Base-by-base conservation (phyloP, 2,113 vertebrate genomes). In the Patagioenas fasciata region DNA sequence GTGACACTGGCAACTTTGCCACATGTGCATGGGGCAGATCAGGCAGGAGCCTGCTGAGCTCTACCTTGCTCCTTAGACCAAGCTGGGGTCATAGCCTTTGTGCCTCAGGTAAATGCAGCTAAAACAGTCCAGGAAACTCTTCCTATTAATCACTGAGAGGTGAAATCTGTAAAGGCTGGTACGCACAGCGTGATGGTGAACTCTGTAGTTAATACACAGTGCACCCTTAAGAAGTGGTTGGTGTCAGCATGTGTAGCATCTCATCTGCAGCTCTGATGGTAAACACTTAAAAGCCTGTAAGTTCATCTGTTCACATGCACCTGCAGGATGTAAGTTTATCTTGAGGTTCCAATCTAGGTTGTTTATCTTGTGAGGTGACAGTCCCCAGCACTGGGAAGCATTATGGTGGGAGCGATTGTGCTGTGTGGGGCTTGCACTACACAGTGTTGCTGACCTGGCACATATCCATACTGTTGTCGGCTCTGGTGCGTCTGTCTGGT, bases 401-500 rank as follows among this genome's bases (percentile, higher is more conserved):
- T 60, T 83, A 19, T 12, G 31, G 13, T 61, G 29, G 60, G 69
- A 50, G 25, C 10, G 7, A 7, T 56, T 34, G 38, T 71, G 38
- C 48, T 42, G 26, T 38, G 18, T 2, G 12, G 56, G 28, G 64
- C 87, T 87, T 81, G 65, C 21, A 10, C 38, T 58, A 13, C 34
- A 18, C 34, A 28, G 4, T 34, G 31, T 64, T 64, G 51, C 70
- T 66, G 73, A 40, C 44, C 78, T 82, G 85, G 67, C 85, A 40
- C n/a, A 25, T 70, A 12, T 75, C 88, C 26, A 3, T 77, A 74
- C 71, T 85, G 82, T 48, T 67, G 20, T 69, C 88, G 85, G 62
- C 54, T 80, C 44, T 0, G 0, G 42, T 67, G 13, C 6, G 15
- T 36, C 21, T 73, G 26, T 53, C 60, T 3, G 6, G 36, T 36